These are phyloP conservation scores for Peromyscus polionotus DNA, from an alignment of 2,113 vertebrate species.

Conservation along the genomic window DNA sequence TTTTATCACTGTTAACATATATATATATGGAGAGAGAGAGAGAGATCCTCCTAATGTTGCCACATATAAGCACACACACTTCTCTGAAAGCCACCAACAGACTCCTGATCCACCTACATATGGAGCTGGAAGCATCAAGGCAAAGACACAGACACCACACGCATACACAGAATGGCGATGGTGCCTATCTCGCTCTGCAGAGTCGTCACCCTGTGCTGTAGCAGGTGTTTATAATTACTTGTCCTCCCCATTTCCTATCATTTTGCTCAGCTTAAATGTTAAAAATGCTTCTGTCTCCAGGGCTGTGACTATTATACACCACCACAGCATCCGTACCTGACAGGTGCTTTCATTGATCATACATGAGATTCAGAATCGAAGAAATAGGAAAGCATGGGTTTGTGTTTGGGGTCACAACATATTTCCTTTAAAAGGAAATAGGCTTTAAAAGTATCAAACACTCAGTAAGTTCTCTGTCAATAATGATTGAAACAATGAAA, in stretches of 20 bases:
- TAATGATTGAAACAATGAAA: background rate
- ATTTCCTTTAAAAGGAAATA: background rate
- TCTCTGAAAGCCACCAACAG: too few species aligned
- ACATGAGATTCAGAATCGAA: background rate
- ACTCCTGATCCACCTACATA: background rate
- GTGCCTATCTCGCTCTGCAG: background rate
- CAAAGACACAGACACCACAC: background rate
- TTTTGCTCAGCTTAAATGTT: background rate
- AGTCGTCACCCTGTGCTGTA: background rate
- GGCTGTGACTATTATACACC: background rate
- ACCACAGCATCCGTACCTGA: background rate
- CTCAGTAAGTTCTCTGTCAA: background rate
- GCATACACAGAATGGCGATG: fast-evolving
- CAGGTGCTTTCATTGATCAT: background rate
- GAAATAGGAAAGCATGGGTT: background rate
- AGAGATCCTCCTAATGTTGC: background rate
- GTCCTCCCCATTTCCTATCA: background rate
- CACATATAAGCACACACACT: background rate
- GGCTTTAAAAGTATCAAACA: background rate
- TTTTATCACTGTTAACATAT: too few species aligned
- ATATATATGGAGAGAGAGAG: too few species aligned
- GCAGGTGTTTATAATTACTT: too few species aligned
- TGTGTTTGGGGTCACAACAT: background rate
- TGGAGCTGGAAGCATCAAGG: background rate
- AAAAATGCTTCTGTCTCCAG: background rate